Evolutionary conservation across 2,797 vertebrate species (phyloP).

Genomic region (Fistularia tabacaria): DNA sequence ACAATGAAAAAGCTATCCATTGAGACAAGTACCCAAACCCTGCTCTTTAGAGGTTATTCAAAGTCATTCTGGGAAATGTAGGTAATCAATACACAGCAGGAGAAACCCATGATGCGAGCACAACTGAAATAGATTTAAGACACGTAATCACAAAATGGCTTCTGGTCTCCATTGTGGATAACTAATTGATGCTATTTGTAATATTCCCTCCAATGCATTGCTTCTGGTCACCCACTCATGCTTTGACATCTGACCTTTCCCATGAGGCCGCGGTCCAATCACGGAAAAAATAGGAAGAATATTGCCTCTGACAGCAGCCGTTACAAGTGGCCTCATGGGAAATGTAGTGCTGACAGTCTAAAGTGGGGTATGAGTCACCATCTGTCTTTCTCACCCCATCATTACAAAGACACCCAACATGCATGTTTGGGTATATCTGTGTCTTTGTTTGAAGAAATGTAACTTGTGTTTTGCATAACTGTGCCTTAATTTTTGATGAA

Average conservation of each 20-base stretch:
- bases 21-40: neutral
- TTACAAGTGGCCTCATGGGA: conserved; percentile 74
- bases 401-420: conserved; percentile 44
- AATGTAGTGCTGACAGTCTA: conserved; percentile 73
- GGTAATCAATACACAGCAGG: conserved; percentile 4
- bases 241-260: conserved; percentile 61
- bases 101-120: neutral
- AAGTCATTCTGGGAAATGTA: conserved; percentile 17
- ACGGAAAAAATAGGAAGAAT: conserved; percentile 65
- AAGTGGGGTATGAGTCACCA: conserved; percentile 72
- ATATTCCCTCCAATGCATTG: conserved; percentile 25
- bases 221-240: conserved; percentile 37
- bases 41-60: conserved; percentile 4
- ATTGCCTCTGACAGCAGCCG: conserved; percentile 66
- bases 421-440: conserved; percentile 2
- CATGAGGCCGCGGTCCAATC: conserved; percentile 58
- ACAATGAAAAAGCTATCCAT: no score
- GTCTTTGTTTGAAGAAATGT: conserved; percentile 20
- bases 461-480: conserved; percentile 29
- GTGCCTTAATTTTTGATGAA: conserved; percentile 30
- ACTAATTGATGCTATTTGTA: conserved; percentile 31
- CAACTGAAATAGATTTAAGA: conserved; percentile 1
- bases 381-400: conserved; percentile 65
- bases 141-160: conserved; percentile 5
- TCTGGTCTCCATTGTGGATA: conserved; percentile 10